Base-by-base conservation (phyloP, 2,888 invertebrate species). In the Encarsia formosa region DNA sequence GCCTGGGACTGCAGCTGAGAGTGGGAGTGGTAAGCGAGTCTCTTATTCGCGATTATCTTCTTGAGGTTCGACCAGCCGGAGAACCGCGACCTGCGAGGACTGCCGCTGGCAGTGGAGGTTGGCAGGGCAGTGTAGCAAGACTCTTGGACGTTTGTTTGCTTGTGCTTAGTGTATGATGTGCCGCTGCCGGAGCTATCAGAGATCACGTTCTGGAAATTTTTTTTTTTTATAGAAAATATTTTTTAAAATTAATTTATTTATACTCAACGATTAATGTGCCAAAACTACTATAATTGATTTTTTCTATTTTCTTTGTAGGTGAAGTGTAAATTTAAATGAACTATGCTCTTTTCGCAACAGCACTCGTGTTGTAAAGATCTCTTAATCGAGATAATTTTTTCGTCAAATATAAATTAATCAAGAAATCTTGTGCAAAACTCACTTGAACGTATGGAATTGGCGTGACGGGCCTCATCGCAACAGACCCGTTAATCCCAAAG, bases 141-240 rank as follows among this genome's bases (percentile, higher is more conserved):
- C 70, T 60, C 78, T 70, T 15, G 76, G 66, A 39, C 76, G 45
- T 64, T 81, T 72, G 1, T 79, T 75, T 62, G 78, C 68, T 70
- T 80, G 74, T 41, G 74, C 76, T 53, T 71, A 70, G 58, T 75
- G 62, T 62, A 64, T 23, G 35, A 61, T 1, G 58, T 46, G 20
- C 55, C 37, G 16, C 55, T 48, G 9, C 52, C 45, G 44, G 41
- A 61, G 50, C 38, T 57, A 20, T 69, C 73, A 8, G 70, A 83
- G 20, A 88, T 87, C 45, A 86, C 85, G 65, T 88, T 88, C 61
- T 83, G 87, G 11, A 31, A 32, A 44, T n/a, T n/a, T n/a, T n/a
- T n/a, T n/a, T n/a, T n/a, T n/a, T n/a, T n/a, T 16, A 20, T 8
- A 42, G 5, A 29, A 32, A 2, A 3, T 31, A 13, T 20, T 24